Base-by-base conservation (phyloP, 2,797 vertebrate genomes). In the Glyptemys insculpta region DNA sequence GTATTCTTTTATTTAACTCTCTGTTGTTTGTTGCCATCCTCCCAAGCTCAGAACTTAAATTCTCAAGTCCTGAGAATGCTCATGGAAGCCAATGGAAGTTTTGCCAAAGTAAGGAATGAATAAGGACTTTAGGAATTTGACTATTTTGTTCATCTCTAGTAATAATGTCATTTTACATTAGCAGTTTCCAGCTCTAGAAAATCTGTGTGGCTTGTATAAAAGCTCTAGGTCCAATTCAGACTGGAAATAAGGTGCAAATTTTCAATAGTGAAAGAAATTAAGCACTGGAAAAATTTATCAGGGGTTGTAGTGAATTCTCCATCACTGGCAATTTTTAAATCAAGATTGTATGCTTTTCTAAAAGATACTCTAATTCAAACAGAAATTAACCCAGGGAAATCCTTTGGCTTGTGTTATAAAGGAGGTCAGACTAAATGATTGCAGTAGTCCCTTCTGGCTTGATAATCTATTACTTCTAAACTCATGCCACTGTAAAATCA, bases 21-120 rank as follows among this genome's bases (percentile, higher is more conserved):
- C 59, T 41, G 25, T 34, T 50, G 18, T 23, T 21, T 83, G 12
- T 14, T 57, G 1, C 56, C 85, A n/a, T 83, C 94, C 95, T 89
- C 41, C 83, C 23, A 4, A 31, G 74, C 15, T 80, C 27, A 82
- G 27, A 94, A 81, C 4, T 31, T 29, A 78, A 49, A 49, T 31
- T 31, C 27, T 78, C 25, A 49, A 62, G 19, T 53, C 90, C 27
- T 74, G 89, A 81, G 23, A 87, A 5, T 85, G 49, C 1, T 89
- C 53, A 65, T 2, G 31, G 50, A 18, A 91, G 56, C 5, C 50
- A 83, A 14, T 7, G 2, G 37, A 85, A 44, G 3, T 34, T 87
- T 7, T 81, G 5, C 12, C 52, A 41, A 23, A 83, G n/a, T 76
- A 79, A 87, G 6, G 15, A 88, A 92, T 52, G 8, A 81, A 89